phyloP scores from a whole-genome alignment of 2,113 vertebrate genomes.

The Isurus oxyrinchus region DNA sequence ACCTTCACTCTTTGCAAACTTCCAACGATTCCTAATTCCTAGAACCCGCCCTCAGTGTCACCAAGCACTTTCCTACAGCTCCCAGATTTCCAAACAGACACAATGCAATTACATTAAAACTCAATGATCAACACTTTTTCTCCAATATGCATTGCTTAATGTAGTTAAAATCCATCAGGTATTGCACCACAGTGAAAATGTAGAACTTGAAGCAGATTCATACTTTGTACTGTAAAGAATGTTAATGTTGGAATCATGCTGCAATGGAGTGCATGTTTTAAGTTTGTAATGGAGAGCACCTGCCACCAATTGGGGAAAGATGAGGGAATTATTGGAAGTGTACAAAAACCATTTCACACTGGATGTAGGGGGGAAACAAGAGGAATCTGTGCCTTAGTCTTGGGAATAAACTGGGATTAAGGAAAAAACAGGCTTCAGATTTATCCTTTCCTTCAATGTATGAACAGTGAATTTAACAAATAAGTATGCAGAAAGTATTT shows the following conservation, averaged over 20 bases:
- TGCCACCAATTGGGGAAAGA: too few species aligned
- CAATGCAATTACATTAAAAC: neutral
- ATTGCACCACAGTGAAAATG: neutral
- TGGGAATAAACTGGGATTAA: too few species aligned
- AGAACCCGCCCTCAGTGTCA: neutral
- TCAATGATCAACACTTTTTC: neutral
- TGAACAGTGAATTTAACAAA: too few species aligned
- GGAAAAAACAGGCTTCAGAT: too few species aligned
- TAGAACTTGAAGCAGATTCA: neutral
- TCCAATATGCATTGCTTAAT: neutral
- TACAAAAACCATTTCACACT: too few species aligned
- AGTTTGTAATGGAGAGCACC: too few species aligned
- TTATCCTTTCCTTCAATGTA: too few species aligned
- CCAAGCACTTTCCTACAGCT: neutral
- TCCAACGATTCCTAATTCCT: neutral
- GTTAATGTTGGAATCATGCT: neutral
- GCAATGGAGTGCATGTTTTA: too few species aligned
- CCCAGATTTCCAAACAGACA: neutral
- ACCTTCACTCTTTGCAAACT: neutral
- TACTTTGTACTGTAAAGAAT: neutral
- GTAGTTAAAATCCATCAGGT: neutral
- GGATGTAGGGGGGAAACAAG: too few species aligned
- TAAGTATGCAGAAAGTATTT: neutral
- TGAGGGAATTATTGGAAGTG: too few species aligned
- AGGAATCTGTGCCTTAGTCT: too few species aligned